A percentile compares a stretch with the other conserved stretches of the same genome.
Evolutionary conservation across 2,888 invertebrate genomes (phyloP).

Genomic region (Yponomeuta sedellus): DNA sequence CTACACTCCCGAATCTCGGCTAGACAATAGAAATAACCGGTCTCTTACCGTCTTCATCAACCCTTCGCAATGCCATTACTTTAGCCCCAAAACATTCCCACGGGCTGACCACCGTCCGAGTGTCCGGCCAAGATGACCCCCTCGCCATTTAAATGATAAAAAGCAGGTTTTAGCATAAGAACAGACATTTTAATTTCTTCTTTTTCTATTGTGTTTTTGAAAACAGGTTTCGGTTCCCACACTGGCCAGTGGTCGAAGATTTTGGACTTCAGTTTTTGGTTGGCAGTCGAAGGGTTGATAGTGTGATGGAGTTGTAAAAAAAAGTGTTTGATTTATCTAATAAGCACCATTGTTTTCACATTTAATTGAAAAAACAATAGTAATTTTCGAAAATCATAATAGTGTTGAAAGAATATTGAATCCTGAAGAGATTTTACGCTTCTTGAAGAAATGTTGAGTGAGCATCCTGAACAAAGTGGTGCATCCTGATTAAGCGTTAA

Average conservation of each 20-base stretch:
- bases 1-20: too few species aligned
- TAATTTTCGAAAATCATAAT: too few species aligned
- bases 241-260: constrained; percentile 31
- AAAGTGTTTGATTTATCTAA: background rate
- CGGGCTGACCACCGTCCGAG: constrained; percentile 25
- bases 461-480: too few species aligned
- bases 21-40: background rate
- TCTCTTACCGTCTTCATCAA: background rate
- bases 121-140: background rate
- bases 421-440: too few species aligned
- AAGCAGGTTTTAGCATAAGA: constrained; percentile 14
- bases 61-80: background rate
- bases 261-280: constrained; percentile 27
- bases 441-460: too few species aligned
- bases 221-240: constrained; percentile 46
- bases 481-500: too few species aligned
- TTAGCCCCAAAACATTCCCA: constrained; percentile 19
- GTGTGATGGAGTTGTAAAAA: background rate
- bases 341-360: too few species aligned
- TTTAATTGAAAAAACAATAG: too few species aligned
- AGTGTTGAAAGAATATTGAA: too few species aligned
- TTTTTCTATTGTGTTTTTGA: constrained; percentile 11
- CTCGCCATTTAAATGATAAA: constrained; percentile 13
- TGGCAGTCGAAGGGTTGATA: constrained; percentile 27
- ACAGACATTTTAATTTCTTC: constrained; percentile 23